A percentile compares a stretch with the other conserved stretches of the same genome.
Evolutionary conservation across 2,888 invertebrate genomes (phyloP).

Genomic region (Pachliopta kotzebuea): DNA sequence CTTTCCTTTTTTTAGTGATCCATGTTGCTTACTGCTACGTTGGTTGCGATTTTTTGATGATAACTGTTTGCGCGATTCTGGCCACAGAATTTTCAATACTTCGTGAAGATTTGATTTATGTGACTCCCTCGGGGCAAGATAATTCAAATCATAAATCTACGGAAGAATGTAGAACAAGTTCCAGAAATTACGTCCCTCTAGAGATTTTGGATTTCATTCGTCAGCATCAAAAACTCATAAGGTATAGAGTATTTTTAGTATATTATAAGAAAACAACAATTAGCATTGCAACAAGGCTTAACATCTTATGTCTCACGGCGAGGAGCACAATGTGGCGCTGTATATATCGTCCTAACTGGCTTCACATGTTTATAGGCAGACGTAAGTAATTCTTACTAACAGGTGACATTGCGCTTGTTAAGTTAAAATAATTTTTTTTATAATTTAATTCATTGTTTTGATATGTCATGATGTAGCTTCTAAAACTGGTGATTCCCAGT

Average conservation of each 20-base stretch:
- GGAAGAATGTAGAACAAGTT: not conserved
- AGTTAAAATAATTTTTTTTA: constrained; percentile 27
- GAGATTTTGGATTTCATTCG: constrained; percentile 41
- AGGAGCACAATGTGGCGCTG: too few species aligned
- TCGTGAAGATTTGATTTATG: constrained; percentile 46
- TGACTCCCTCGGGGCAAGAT: constrained; percentile 35
- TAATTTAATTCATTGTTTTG: not conserved
- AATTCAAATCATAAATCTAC: constrained; percentile 1
- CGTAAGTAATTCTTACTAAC: too few species aligned
- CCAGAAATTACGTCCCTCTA: constrained; percentile 11
- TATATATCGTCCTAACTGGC: too few species aligned
- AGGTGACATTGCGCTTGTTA: too few species aligned
- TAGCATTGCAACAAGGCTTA: too few species aligned
- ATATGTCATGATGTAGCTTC: too few species aligned
- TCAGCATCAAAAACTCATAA: constrained; percentile 51
- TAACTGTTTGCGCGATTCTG: constrained; percentile 49
- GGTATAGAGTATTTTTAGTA: constrained; percentile 37
- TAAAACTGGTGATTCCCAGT: not conserved
- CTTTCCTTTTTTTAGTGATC: constrained; percentile 43
- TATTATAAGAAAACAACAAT: constrained; percentile 6
- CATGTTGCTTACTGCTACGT: constrained; percentile 43
- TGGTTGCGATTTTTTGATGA: constrained; percentile 50
- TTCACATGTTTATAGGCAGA: too few species aligned
- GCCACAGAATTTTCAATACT: constrained; percentile 50
- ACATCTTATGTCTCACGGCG: too few species aligned